Conservation (phyloP, 2,888 invertebrate genomes). For the Holacanthella duospinosa region DNA sequence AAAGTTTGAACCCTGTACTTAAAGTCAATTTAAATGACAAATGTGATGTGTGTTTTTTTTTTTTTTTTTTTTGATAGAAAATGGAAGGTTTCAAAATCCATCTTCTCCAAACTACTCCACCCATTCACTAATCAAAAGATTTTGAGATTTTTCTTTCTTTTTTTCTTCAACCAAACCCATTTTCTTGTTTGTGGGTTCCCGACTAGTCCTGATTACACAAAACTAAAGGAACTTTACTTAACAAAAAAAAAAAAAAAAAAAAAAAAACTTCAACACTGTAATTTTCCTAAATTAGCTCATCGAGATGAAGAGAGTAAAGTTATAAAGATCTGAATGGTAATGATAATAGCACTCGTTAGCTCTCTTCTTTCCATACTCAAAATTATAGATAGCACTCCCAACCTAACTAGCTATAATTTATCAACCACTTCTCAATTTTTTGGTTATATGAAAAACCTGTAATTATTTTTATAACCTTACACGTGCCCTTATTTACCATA, state of each 20-base stretch:
- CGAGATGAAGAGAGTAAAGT: neutral
- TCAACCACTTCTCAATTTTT: too few species aligned
- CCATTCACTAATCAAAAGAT: neutral
- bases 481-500: too few species aligned
- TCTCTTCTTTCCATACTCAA: neutral
- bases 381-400: too few species aligned
- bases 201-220: neutral
- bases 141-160: neutral
- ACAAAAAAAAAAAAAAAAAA: too few species aligned
- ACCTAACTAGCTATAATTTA: too few species aligned
- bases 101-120: neutral
- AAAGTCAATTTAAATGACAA: slow-evolving; percentile 6
- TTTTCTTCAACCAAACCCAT: neutral
- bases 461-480: too few species aligned
- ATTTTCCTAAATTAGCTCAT: neutral
- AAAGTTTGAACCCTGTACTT: slow-evolving; percentile 5
- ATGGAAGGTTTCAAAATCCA: neutral
- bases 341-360: slow-evolving; percentile 1
- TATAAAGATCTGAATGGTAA: neutral
- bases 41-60: slow-evolving; percentile 1
- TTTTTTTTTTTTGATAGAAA: too few species aligned
- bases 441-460: too few species aligned
- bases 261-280: slow-evolving; percentile 1
- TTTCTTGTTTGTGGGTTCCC: neutral
- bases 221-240: neutral